Evolutionary conservation across 2,113 vertebrate genomes (phyloP).

Genomic region (Paralichthys olivaceus): DNA sequence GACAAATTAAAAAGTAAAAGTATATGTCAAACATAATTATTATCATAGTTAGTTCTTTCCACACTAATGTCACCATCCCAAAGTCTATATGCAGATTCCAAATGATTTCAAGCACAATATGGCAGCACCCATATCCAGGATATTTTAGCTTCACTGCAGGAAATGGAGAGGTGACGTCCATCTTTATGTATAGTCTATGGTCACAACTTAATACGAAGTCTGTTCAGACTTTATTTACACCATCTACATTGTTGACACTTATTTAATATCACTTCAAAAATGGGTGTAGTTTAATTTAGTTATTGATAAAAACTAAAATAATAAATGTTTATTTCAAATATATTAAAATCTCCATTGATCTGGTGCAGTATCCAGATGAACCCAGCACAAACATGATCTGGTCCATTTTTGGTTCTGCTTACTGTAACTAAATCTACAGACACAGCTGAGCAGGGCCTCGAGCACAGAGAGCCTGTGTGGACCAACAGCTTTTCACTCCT

Average conservation of each 20-base stretch:
- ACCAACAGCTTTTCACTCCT: slow-evolving; percentile 59
- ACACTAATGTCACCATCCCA: too few relatives aligned
- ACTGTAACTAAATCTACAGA: slow-evolving; percentile 8
- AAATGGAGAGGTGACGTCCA: too few relatives aligned
- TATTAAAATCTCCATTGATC: not conserved
- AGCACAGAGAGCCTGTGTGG: slow-evolving; percentile 36
- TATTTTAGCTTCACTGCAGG: too few relatives aligned
- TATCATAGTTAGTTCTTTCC: too few relatives aligned
- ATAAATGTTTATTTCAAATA: not conserved
- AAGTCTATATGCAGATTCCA: too few relatives aligned
- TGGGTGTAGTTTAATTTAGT: not conserved
- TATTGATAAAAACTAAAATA: not conserved
- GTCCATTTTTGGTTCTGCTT: not conserved
- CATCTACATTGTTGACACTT: too few relatives aligned
- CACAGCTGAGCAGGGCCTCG: not conserved
- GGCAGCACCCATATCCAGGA: too few relatives aligned
- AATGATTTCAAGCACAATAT: too few relatives aligned
- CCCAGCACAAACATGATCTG: not conserved
- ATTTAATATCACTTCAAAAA: not conserved
- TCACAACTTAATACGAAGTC: too few relatives aligned
- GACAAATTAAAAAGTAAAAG: not conserved
- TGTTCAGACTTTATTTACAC: too few relatives aligned
- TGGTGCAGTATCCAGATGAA: slow-evolving; percentile 4
- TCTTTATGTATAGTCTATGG: too few relatives aligned
- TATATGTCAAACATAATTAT: too few relatives aligned